Conservation (phyloP, 2,797 vertebrate species). For the Labroides dimidiatus region DNA sequence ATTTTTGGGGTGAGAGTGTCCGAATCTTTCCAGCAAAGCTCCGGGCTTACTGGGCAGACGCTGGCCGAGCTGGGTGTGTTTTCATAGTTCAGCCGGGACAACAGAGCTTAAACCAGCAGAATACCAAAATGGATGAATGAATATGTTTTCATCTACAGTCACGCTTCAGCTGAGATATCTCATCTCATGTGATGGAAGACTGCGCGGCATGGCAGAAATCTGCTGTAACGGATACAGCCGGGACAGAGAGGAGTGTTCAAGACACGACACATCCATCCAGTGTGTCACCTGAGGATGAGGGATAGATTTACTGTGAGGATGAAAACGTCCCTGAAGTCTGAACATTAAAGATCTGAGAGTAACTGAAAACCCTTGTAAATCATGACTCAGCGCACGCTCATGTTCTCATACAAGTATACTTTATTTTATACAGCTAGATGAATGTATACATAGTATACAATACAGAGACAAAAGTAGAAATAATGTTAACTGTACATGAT, state of each 20-base stretch:
- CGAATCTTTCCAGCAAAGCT: conserved; percentile 52
- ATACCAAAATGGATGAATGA: conserved; percentile 71
- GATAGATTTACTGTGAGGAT: background rate
- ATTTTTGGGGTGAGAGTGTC: conserved; percentile 21
- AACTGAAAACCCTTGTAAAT: conserved; percentile 12
- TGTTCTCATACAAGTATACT: conserved; percentile 50
- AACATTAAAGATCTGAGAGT: background rate
- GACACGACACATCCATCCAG: conserved; percentile 14
- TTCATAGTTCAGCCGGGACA: conserved; percentile 51
- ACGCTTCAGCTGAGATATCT: conserved; percentile 54
- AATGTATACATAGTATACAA: conserved; percentile 98
- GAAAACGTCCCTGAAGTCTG: conserved; percentile 2
- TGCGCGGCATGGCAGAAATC: conserved; percentile 40
- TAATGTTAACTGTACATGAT: conserved; percentile 76
- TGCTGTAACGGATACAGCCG: conserved; percentile 41
- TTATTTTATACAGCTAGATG: conserved; percentile 74
- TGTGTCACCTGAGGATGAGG: background rate
- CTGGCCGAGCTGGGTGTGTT: conserved; percentile 56
- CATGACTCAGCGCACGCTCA: conserved; percentile 33
- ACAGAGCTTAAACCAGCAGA: conserved; percentile 71
- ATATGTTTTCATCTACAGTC: conserved; percentile 49
- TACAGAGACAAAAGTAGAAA: conserved; percentile 76
- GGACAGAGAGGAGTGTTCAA: conserved; percentile 2
- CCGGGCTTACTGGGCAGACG: conserved; percentile 44
- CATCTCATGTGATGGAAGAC: conserved; percentile 50